Evolutionary conservation across 2,888 invertebrate species (phyloP).

Genomic region (Diarsia brunnea): DNA sequence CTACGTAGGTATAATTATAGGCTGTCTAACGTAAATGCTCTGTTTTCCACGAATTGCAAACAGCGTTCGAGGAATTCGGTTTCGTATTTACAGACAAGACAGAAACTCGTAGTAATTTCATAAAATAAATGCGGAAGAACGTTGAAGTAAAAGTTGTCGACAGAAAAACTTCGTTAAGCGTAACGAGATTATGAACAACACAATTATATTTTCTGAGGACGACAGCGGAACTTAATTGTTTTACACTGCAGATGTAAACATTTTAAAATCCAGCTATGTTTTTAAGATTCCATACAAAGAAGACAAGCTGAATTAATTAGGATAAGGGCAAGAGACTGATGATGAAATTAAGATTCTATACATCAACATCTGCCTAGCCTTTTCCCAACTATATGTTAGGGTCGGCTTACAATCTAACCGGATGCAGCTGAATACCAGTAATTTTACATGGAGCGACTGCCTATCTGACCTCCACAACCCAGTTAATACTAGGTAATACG

Average conservation of each 20-base stretch:
- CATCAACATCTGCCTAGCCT: too few relatives aligned
- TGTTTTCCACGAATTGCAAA: background rate
- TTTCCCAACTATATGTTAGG: too few relatives aligned
- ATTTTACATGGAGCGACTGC: too few relatives aligned
- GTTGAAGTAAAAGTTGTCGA: slow-evolving; percentile 6
- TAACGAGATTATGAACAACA: slow-evolving; percentile 24
- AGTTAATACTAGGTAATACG: too few relatives aligned
- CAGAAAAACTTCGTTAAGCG: slow-evolving; percentile 22
- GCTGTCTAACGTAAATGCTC: background rate
- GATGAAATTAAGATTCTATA: background rate
- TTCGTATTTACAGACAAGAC: background rate
- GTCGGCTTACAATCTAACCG: too few relatives aligned
- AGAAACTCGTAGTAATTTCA: background rate
- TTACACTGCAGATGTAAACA: background rate
- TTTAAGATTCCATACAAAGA: background rate
- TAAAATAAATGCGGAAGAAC: slow-evolving; percentile 7
- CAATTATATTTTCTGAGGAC: slow-evolving; percentile 25
- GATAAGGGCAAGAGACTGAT: background rate
- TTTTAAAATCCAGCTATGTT: background rate
- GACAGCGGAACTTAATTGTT: slow-evolving; percentile 12
- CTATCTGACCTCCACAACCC: too few relatives aligned
- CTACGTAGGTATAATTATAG: too few relatives aligned
- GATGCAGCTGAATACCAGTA: too few relatives aligned
- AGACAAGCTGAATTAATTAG: background rate
- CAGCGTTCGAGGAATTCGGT: background rate